Evolutionary conservation across 2,797 vertebrate genomes (phyloP).

Genomic region (Diglossa cyanea): DNA sequence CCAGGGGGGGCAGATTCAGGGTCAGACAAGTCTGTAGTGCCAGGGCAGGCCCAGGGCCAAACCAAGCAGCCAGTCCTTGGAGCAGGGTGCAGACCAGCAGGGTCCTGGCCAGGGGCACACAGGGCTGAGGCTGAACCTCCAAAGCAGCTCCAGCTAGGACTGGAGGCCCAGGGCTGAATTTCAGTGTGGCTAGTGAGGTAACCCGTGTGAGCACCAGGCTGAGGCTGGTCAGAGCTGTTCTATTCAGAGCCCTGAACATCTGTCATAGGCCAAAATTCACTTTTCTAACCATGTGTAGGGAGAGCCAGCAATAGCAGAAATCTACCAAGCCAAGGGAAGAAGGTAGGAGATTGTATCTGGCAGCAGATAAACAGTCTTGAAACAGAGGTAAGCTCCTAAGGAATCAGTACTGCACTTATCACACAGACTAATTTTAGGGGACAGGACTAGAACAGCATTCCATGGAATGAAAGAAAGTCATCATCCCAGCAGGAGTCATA

Average conservation of each 20-base stretch:
- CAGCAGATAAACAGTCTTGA: background rate
- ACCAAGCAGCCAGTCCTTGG: background rate
- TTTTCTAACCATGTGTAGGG: background rate
- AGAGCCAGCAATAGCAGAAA: background rate
- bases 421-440: background rate
- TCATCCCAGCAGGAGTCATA: background rate
- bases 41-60: background rate
- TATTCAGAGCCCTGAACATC: background rate
- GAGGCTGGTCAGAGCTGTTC: background rate
- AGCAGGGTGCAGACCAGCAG: background rate
- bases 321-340: background rate
- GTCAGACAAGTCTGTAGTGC: background rate
- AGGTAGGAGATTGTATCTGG: background rate
- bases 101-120: too few relatives aligned
- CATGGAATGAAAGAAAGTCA: background rate
- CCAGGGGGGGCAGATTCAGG: background rate
- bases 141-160: too few relatives aligned
- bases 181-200: background rate
- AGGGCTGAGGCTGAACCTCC: background rate
- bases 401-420: background rate
- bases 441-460: background rate
- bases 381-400: background rate
- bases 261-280: background rate
- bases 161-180: background rate
- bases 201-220: background rate